Percentiles rank a stretch among this genome's conserved stretches.
These are phyloP conservation scores for Leptinotarsa lineolata DNA, from an alignment of 1,140 invertebrate species.

Conservation along the genomic window DNA sequence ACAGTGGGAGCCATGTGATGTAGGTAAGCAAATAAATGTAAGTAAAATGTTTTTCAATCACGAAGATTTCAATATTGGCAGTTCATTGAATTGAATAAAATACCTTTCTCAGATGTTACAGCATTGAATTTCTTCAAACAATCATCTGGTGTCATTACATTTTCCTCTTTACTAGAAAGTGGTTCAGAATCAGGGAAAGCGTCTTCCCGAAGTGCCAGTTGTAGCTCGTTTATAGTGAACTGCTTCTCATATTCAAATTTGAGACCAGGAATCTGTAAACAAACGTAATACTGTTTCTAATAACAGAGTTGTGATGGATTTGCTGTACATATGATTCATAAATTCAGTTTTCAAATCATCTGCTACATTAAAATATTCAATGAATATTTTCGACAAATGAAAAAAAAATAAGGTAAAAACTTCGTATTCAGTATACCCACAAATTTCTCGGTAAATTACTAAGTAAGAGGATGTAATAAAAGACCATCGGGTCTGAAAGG, in stretches of 20 bases:
- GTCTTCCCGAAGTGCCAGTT: constrained; percentile 68
- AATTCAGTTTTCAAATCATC: no score
- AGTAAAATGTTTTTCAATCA: background rate
- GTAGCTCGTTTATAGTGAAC: constrained; percentile 68
- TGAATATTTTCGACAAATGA: no score
- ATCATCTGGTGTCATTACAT: background rate
- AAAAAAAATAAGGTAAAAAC: no score
- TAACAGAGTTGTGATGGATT: no score
- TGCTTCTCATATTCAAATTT: constrained; percentile 53
- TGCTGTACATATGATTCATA: no score
- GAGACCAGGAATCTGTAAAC: constrained; percentile 17
- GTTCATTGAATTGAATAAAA: background rate
- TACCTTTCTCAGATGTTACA: background rate
- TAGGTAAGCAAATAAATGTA: no score
- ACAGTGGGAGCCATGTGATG: no score
- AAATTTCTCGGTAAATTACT: no score
- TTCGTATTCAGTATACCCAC: no score
- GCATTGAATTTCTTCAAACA: background rate
- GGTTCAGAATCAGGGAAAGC: constrained; percentile 66
- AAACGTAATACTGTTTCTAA: background rate
- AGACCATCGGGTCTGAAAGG: no score
- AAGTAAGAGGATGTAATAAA: no score
- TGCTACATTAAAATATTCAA: no score
- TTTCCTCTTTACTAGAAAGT: constrained; percentile 51
- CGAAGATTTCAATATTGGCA: background rate